phyloP scores from a whole-genome alignment of 2,888 invertebrate species.

The Netelia virgata region DNA sequence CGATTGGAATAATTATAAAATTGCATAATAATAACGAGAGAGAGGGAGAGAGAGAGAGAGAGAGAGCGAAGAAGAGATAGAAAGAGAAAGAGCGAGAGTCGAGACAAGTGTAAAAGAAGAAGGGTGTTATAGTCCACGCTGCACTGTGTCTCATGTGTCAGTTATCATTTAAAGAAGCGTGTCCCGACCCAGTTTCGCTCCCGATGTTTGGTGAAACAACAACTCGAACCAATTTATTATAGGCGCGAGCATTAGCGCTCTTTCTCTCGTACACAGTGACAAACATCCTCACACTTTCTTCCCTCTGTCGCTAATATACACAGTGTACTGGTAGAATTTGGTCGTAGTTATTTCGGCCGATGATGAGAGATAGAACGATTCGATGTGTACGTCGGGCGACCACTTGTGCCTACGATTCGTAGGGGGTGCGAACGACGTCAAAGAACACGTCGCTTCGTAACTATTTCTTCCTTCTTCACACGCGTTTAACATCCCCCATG shows the following conservation, averaged over 20 bases:
- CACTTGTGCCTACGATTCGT: neutral
- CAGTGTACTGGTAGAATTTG: slow-evolving; percentile 27
- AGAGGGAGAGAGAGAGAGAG: slow-evolving; percentile 15
- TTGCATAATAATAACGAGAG: slow-evolving; percentile 60
- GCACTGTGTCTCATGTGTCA: slow-evolving; percentile 59
- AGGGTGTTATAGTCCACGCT: slow-evolving; percentile 32
- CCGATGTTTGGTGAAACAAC: slow-evolving; percentile 70
- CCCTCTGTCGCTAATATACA: neutral
- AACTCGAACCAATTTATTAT: slow-evolving; percentile 68
- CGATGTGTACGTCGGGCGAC: slow-evolving; percentile 7
- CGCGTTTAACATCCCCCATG: neutral
- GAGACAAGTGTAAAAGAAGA: slow-evolving; percentile 26
- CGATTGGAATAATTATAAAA: slow-evolving; percentile 37
- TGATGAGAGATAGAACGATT: slow-evolving; percentile 21
- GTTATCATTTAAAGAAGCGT: slow-evolving; percentile 68
- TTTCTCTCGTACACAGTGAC: slow-evolving; percentile 7
- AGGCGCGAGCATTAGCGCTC: slow-evolving; percentile 47
- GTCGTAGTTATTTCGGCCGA: slow-evolving; percentile 31
- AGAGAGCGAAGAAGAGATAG: slow-evolving; percentile 1
- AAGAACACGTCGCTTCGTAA: neutral
- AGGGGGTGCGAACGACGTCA: neutral
- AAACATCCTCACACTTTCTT: neutral
- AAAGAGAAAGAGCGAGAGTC: slow-evolving; percentile 1
- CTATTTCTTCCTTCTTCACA: slow-evolving; percentile 9
- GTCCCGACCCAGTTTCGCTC: slow-evolving; percentile 66